Percentiles rank a stretch among this genome's conserved stretches.
Conservation (phyloP, 2,888 invertebrate genomes). For the Nymphalis urticae region DNA sequence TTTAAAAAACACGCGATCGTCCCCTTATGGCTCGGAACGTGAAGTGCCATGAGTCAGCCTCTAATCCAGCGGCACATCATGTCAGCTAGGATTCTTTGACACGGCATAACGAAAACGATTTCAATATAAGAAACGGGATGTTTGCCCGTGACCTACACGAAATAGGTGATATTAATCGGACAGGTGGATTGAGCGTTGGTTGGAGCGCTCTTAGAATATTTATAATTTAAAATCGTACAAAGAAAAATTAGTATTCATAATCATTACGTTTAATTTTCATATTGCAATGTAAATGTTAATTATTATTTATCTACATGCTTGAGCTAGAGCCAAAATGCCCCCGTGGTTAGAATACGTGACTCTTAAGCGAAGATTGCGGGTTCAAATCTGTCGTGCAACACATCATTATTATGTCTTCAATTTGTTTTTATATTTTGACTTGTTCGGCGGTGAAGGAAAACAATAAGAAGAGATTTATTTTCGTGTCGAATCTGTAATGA, state of each 20-base stretch:
- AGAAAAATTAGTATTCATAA: neutral
- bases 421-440: too few relatives aligned
- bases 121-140: constrained; percentile 69
- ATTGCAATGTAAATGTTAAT: neutral
- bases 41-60: constrained; percentile 65
- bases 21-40: constrained; percentile 33
- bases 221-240: constrained; percentile 39
- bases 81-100: constrained; percentile 71
- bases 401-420: too few relatives aligned
- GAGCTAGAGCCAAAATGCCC: neutral
- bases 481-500: too few relatives aligned
- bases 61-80: constrained; percentile 65
- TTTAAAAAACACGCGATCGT: constrained; percentile 63
- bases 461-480: too few relatives aligned
- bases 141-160: constrained; percentile 71
- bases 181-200: constrained; percentile 64
- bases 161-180: constrained; percentile 79
- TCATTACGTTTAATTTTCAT: neutral
- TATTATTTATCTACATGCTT: neutral
- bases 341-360: too few relatives aligned
- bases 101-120: constrained; percentile 76
- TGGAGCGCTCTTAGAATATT: constrained; percentile 49
- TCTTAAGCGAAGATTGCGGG: too few relatives aligned
- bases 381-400: too few relatives aligned
- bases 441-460: too few relatives aligned